Conservation (phyloP, 2,113 vertebrate species). For the Antigone vipio region DNA sequence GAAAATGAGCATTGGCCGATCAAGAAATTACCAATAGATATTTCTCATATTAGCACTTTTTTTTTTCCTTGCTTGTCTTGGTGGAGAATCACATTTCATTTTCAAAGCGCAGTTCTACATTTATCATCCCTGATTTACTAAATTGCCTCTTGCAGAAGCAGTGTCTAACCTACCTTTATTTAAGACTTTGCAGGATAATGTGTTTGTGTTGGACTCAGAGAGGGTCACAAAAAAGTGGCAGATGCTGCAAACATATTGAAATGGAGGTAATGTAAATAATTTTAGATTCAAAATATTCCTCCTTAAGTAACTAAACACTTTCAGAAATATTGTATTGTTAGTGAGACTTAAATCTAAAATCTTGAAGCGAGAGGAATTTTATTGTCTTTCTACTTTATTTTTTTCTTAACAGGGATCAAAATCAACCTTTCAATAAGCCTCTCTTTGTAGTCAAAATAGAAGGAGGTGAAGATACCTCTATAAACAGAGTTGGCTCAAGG, state of each 20-base stretch:
- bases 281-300: constrained; percentile 43
- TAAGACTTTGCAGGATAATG: constrained; percentile 29
- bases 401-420: constrained; percentile 1
- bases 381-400: neutral
- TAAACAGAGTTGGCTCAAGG: neutral
- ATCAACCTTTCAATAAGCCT: constrained; percentile 3
- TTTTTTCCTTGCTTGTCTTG: neutral
- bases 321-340: constrained; percentile 25
- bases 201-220: constrained; percentile 20
- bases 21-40: constrained; percentile 2
- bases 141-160: constrained; percentile 28
- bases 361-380: neutral
- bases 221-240: neutral
- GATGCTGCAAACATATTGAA: constrained; percentile 12
- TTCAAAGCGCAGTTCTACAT: neutral
- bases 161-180: constrained; percentile 29
- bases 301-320: constrained; percentile 13
- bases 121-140: constrained; percentile 54
- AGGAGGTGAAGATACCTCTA: neutral
- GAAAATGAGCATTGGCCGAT: neutral
- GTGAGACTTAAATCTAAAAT: constrained; percentile 20
- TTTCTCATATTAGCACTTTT: neutral
- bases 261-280: constrained; percentile 8
- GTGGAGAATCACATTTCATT: constrained; percentile 29
- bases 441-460: neutral